Evolutionary conservation across 2,888 invertebrate genomes (phyloP).

Genomic region (Phyllotreta striolata): DNA sequence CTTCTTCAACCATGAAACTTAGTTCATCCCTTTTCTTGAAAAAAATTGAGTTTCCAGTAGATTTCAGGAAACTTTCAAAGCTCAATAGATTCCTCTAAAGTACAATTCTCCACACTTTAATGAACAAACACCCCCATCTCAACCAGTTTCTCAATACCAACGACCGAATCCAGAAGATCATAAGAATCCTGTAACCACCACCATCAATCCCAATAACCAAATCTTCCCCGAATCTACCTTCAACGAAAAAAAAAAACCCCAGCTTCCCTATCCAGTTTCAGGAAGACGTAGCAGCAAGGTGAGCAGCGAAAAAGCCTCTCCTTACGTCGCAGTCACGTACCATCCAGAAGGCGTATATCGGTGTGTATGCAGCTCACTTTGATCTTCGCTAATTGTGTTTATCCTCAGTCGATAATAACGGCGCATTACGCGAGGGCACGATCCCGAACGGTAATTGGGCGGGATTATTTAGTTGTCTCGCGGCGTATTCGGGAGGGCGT

Average conservation of each 20-base stretch:
- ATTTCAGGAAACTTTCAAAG: too few relatives aligned
- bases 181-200: too few relatives aligned
- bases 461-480: conserved; percentile 33
- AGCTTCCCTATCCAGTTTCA: neutral
- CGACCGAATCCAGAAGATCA: too few relatives aligned
- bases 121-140: too few relatives aligned
- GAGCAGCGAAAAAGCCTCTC: conserved; percentile 45
- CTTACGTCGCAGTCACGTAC: conserved; percentile 56
- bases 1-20: too few relatives aligned
- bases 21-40: too few relatives aligned
- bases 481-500: conserved; percentile 16
- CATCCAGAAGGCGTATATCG: conserved; percentile 55
- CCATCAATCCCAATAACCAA: too few relatives aligned
- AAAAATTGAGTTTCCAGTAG: too few relatives aligned
- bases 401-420: conserved; percentile 50
- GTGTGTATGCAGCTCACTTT: conserved; percentile 52
- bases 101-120: too few relatives aligned
- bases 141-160: too few relatives aligned
- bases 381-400: conserved; percentile 52
- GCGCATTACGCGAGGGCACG: conserved; percentile 34
- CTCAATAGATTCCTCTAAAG: neutral
- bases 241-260: neutral
- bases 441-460: conserved; percentile 35
- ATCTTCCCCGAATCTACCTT: too few relatives aligned
- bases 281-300: conserved; percentile 39